Evolutionary conservation across 2,113 vertebrate genomes (phyloP).

Genomic region (Gymnogyps californianus): DNA sequence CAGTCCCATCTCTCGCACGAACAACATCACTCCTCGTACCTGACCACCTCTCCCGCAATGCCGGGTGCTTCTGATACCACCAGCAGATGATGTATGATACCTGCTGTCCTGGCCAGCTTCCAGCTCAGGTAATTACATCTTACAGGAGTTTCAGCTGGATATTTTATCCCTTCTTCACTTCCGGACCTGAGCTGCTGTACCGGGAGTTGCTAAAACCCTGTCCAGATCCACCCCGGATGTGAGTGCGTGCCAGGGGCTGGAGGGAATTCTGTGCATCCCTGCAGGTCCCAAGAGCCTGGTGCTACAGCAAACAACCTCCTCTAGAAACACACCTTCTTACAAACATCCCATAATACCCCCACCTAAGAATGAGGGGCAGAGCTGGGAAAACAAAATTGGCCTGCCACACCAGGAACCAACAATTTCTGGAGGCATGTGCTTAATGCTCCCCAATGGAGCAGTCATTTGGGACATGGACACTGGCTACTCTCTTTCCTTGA

Average conservation of each 20-base stretch:
- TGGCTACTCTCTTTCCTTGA: background rate
- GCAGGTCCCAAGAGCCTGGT: background rate
- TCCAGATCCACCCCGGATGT: slow-evolving; percentile 45
- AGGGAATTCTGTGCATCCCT: slow-evolving; percentile 7
- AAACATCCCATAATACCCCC: background rate
- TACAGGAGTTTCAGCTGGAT: slow-evolving; percentile 61
- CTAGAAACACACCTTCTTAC: background rate
- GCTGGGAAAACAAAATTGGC: background rate
- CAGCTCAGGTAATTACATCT: slow-evolving; percentile 57
- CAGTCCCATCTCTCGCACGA: accelerated
- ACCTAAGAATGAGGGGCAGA: background rate
- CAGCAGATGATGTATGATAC: background rate
- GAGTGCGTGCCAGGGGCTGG: background rate
- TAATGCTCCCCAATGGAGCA: accelerated
- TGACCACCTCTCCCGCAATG: background rate
- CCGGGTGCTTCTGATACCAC: background rate
- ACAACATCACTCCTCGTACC: background rate
- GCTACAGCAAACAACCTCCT: background rate
- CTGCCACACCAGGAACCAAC: background rate
- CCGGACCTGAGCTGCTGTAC: background rate
- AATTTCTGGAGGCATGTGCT: background rate
- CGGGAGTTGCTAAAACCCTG: background rate
- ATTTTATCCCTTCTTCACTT: slow-evolving; percentile 60
- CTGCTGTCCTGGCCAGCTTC: slow-evolving; percentile 17
- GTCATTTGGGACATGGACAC: accelerated